These are phyloP conservation scores for Eurytoma adleriae DNA, from an alignment of 2,888 invertebrate species.

Conservation along the genomic window DNA sequence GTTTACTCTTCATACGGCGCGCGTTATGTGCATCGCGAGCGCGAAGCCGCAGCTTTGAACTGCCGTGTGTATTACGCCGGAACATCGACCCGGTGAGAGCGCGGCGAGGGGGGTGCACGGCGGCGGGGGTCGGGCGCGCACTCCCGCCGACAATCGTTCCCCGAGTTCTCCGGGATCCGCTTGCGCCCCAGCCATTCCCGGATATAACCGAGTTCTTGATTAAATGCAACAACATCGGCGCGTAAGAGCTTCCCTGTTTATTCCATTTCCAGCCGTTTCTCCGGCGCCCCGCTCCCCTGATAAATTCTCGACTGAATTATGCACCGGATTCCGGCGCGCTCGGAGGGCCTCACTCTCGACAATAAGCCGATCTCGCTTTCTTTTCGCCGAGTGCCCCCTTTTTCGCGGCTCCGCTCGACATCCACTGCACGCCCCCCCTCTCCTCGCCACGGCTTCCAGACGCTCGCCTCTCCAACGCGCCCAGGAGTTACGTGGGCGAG, in stretches of 20 bases:
- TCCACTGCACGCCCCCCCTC: background rate
- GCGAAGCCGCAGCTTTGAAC: slow-evolving; percentile 45
- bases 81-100: slow-evolving; percentile 28
- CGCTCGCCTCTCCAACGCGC: too few species aligned
- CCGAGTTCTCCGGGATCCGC: background rate
- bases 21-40: slow-evolving; percentile 48
- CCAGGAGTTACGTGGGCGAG: too few species aligned
- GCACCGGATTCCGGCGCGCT: slow-evolving; percentile 17
- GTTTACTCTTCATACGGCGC: slow-evolving; percentile 58
- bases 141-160: slow-evolving; percentile 13
- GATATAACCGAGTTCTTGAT: slow-evolving; percentile 53
- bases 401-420: background rate
- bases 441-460: too few species aligned
- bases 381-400: background rate
- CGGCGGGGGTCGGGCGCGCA: too few species aligned
- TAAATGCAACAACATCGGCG: slow-evolving; percentile 57
- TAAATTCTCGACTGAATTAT: slow-evolving; percentile 53
- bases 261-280: slow-evolving; percentile 35
- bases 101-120: too few species aligned
- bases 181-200: slow-evolving; percentile 32
- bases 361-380: slow-evolving; percentile 37
- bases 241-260: slow-evolving; percentile 55
- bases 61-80: slow-evolving; percentile 45
- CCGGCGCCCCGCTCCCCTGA: slow-evolving; percentile 9
- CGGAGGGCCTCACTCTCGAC: slow-evolving; percentile 9